Percentiles rank a stretch among this genome's conserved stretches.
Conservation (phyloP, 2,797 vertebrate genomes). For the Loriculus beryllinus region DNA sequence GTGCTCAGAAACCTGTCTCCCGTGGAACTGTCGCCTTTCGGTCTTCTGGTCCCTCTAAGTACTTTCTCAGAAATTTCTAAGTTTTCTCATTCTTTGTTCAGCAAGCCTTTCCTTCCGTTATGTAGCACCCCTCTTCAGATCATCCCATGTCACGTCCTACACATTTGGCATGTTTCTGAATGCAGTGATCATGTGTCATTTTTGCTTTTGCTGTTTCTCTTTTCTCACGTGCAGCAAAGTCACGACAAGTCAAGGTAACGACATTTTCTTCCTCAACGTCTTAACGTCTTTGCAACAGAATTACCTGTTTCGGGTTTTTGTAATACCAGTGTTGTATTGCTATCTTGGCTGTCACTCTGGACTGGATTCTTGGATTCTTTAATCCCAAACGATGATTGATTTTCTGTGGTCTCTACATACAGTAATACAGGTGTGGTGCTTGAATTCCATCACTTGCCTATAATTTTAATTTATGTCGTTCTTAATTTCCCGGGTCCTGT, state of each 20-base stretch:
- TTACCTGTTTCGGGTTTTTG: background rate
- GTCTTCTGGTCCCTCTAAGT: background rate
- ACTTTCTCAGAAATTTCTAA: background rate
- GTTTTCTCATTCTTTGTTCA: background rate
- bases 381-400: background rate
- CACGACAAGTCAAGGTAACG: background rate
- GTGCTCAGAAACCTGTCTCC: too few species aligned
- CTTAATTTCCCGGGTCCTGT: background rate
- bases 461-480: background rate
- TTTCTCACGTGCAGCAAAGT: background rate
- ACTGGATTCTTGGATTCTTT: background rate
- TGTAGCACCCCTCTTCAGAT: background rate
- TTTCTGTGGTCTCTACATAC: background rate
- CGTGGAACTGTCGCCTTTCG: background rate
- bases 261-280: background rate
- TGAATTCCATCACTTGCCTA: background rate
- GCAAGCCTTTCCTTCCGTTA: background rate
- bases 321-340: background rate
- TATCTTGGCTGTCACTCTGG: background rate
- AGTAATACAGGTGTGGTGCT: background rate
- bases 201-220: background rate
- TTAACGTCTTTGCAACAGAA: background rate
- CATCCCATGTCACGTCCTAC: background rate
- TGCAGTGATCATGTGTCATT: rapidly evolving
- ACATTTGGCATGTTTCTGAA: rapidly evolving